These are phyloP conservation scores for Drosophila neocordata DNA, from an alignment of 1,140 invertebrate genomes.

Conservation along the genomic window DNA sequence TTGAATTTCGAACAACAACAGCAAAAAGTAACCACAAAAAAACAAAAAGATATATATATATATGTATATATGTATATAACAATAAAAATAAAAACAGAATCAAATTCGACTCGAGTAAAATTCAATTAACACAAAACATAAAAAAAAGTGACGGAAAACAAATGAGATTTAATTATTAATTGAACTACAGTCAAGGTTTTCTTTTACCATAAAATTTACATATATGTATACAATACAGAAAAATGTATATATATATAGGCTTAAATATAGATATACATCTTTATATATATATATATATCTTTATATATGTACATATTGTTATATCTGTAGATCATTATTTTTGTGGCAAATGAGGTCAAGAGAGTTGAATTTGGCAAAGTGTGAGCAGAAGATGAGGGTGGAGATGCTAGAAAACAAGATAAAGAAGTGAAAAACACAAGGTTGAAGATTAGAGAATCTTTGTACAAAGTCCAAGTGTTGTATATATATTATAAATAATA, in stretches of 20 bases:
- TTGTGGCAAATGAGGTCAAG: constrained; percentile 61
- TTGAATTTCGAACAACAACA: constrained; percentile 43
- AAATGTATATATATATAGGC: constrained; percentile 9
- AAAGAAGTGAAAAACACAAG: not conserved
- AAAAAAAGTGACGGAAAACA: constrained; percentile 55
- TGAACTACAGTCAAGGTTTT: constrained; percentile 71
- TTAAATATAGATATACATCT: no score
- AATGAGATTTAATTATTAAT: constrained; percentile 74
- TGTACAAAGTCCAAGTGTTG: not conserved
- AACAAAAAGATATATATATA: constrained; percentile 33
- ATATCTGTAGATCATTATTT: constrained; percentile 14
- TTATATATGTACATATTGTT: constrained; percentile 14
- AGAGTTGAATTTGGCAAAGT: constrained; percentile 40
- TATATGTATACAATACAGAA: constrained; percentile 13
- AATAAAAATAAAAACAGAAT: constrained; percentile 34
- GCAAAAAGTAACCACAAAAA: constrained; percentile 34
- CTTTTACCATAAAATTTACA: constrained; percentile 42
- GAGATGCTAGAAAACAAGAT: constrained; percentile 11
- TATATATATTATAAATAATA: not conserved
- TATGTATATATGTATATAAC: no score
- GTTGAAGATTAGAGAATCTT: constrained; percentile 8
- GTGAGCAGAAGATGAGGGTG: constrained; percentile 68
- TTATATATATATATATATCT: constrained; percentile 7
- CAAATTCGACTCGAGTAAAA: constrained; percentile 38
- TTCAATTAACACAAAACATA: constrained; percentile 64